Evolutionary conservation across 2,888 invertebrate species (phyloP).

Genomic region (Lepidocyrtinus sp.): DNA sequence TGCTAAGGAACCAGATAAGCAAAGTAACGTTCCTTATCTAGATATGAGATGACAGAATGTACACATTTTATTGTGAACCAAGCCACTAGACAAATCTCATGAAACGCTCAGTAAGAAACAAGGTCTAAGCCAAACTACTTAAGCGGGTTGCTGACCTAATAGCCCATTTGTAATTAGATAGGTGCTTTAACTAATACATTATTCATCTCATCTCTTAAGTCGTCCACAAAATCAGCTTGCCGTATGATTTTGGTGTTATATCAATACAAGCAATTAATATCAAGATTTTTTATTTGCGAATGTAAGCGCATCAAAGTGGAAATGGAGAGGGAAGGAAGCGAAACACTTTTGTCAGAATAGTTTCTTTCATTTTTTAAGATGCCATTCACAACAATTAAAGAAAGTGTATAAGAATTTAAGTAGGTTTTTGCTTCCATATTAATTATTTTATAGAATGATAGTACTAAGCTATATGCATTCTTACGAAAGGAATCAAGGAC

Average conservation of each 20-base stretch:
- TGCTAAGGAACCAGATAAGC: not conserved
- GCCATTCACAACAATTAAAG: too few relatives aligned
- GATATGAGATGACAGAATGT: not conserved
- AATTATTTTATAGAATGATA: too few relatives aligned
- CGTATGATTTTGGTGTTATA: not conserved
- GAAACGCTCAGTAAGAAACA: not conserved
- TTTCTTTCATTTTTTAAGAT: too few relatives aligned
- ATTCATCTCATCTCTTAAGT: constrained; percentile 3
- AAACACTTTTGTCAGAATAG: too few relatives aligned
- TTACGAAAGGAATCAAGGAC: too few relatives aligned
- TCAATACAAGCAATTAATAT: not conserved
- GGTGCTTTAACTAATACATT: not conserved
- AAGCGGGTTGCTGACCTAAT: constrained; percentile 22
- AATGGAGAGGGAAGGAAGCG: constrained; percentile 15
- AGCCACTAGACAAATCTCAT: not conserved
- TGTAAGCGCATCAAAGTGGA: too few relatives aligned
- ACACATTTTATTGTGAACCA: not conserved
- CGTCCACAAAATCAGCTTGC: too few relatives aligned
- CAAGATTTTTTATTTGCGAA: too few relatives aligned
- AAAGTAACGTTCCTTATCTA: not conserved
- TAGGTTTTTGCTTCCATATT: too few relatives aligned
- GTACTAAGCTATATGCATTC: too few relatives aligned
- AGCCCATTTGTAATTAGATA: constrained; percentile 32
- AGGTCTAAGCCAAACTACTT: not conserved
- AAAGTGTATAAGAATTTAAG: too few relatives aligned